phyloP scores from a whole-genome alignment of 2,113 vertebrate genomes.

The Trematocara nigrifrons region DNA sequence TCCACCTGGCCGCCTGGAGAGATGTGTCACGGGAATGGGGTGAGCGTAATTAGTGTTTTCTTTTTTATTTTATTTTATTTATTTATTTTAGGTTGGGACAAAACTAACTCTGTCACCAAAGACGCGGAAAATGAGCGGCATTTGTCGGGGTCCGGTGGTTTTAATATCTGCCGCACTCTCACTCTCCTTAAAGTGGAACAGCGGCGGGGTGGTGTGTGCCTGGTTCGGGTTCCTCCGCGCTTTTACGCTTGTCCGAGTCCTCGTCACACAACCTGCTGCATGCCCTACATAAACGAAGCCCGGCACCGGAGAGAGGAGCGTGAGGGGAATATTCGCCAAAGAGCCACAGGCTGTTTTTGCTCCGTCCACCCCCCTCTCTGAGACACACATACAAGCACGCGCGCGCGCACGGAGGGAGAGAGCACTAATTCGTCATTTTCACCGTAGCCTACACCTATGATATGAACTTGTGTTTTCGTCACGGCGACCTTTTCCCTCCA shows the following conservation, averaged over 20 bases:
- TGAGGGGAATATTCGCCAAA: slow-evolving; percentile 64
- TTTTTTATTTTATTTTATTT: rapidly evolving
- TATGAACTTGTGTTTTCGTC: slow-evolving; percentile 32
- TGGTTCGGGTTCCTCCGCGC: neutral
- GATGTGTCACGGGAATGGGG: slow-evolving; percentile 90
- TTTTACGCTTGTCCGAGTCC: slow-evolving; percentile 32
- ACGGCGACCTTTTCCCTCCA: neutral
- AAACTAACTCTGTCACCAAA: neutral
- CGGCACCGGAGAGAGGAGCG: slow-evolving; percentile 49
- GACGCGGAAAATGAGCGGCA: neutral
- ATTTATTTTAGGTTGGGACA: neutral
- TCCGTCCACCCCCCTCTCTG: neutral
- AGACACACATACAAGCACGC: neutral
- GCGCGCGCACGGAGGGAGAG: too few relatives aligned
- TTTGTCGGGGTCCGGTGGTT: neutral
- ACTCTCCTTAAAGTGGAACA: slow-evolving; percentile 53
- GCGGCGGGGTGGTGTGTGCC: neutral
- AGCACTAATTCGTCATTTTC: neutral
- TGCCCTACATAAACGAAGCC: slow-evolving; percentile 64
- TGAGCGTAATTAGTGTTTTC: slow-evolving; percentile 53
- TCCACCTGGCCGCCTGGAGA: slow-evolving; percentile 72
- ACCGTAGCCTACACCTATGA: neutral
- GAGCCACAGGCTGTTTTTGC: slow-evolving; percentile 65
- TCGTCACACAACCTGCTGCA: slow-evolving; percentile 73
- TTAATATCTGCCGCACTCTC: slow-evolving; percentile 8